Percentiles rank a stretch among this genome's conserved stretches.
Evolutionary conservation across 2,888 invertebrate species (phyloP).

Genomic region (Limnephilus lunatus): DNA sequence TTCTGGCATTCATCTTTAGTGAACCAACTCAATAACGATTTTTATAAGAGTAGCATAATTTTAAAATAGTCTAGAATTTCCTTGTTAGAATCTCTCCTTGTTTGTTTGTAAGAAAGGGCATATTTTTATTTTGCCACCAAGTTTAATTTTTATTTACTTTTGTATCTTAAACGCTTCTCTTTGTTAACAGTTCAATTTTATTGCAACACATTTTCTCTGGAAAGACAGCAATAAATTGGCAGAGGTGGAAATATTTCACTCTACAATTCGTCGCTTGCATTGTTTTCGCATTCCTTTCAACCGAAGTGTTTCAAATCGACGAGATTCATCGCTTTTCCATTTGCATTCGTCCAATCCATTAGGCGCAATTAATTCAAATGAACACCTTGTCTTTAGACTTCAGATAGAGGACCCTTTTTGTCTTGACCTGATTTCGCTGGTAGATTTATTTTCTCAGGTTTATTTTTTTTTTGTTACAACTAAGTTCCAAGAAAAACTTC

Average conservation of each 20-base stretch:
- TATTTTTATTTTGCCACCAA: too few species aligned
- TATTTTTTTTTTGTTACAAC: not conserved
- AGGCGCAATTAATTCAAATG: not conserved
- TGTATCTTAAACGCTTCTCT: too few species aligned
- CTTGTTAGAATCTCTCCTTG: too few species aligned
- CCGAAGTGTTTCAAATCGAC: constrained; percentile 53
- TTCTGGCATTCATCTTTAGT: too few species aligned
- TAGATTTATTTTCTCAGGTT: not conserved
- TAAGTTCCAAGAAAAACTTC: not conserved
- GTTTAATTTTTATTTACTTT: too few species aligned
- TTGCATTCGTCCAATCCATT: not conserved
- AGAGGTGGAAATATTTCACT: constrained; percentile 16
- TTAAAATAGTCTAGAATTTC: too few species aligned
- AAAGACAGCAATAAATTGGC: not conserved
- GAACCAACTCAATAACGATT: too few species aligned
- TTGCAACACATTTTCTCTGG: too few species aligned
- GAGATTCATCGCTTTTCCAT: constrained; percentile 18
- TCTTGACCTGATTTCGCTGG: not conserved
- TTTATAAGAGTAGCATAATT: too few species aligned
- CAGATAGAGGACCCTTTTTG: not conserved
- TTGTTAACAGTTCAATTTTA: too few species aligned
- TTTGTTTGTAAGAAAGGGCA: too few species aligned
- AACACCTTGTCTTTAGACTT: not conserved
- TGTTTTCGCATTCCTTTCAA: constrained; percentile 56
- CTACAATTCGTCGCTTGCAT: constrained; percentile 49